These are phyloP conservation scores for Epistrophe eligans DNA, from an alignment of 2,888 invertebrate species.

Conservation along the genomic window DNA sequence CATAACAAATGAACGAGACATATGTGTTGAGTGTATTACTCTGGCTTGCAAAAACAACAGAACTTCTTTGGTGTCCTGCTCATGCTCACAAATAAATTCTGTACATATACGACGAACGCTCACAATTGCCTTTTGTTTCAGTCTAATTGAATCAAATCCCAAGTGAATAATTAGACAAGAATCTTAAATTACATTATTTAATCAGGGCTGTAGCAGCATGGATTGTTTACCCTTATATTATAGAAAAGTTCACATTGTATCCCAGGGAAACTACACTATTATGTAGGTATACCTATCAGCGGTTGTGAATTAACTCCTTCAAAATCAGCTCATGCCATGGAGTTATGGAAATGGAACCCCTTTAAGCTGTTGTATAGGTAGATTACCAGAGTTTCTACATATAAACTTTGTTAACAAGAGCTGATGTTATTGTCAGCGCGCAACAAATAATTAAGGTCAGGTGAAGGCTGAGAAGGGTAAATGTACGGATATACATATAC, in stretches of 20 bases:
- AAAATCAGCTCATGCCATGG: neutral
- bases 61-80: neutral
- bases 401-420: conserved; percentile 12
- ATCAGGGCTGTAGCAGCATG: conserved; percentile 46
- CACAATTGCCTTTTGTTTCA: conserved; percentile 73
- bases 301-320: conserved; percentile 15
- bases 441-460: conserved; percentile 16
- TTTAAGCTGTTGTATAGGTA: neutral
- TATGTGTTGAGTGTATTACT: neutral
- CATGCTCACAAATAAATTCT: neutral
- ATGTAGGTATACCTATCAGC: neutral
- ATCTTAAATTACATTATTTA: conserved; percentile 75
- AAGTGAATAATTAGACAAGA: conserved; percentile 74
- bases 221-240: neutral
- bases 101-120: neutral
- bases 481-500: too few species aligned
- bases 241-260: conserved; percentile 10
- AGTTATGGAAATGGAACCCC: neutral
- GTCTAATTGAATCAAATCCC: conserved; percentile 74
- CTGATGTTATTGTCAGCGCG: neutral
- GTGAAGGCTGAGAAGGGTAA: neutral
- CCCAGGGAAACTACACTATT: neutral
- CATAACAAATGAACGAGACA: neutral
- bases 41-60: neutral
- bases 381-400: neutral